A percentile compares a stretch with the other conserved stretches of the same genome.
These are phyloP conservation scores for Adoxophyes honmai DNA, from an alignment of 1,140 invertebrate species.

Conservation along the genomic window DNA sequence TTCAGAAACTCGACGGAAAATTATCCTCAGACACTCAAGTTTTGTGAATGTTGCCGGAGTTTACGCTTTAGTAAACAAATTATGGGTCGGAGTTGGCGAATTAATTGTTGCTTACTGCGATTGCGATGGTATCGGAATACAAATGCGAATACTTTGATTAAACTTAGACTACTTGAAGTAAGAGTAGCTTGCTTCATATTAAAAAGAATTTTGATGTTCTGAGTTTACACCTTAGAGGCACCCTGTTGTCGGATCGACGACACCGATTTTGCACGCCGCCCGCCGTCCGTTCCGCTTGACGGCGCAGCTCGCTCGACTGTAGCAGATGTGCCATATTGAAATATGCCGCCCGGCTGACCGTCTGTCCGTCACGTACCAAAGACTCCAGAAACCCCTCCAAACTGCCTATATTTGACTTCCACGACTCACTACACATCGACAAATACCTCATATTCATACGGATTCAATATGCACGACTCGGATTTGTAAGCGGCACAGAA, in stretches of 20 bases:
- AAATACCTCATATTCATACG: constrained; percentile 51
- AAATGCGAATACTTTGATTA: no score
- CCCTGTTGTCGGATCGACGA: constrained; percentile 29
- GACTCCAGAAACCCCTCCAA: constrained; percentile 52
- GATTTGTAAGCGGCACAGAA: constrained; percentile 13
- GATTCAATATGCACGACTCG: constrained; percentile 34
- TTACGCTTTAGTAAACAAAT: constrained; percentile 30
- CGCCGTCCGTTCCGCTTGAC: constrained; percentile 39
- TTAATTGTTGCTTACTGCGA: constrained; percentile 2
- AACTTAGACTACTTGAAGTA: no score
- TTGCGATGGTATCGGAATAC: no score
- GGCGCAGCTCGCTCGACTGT: constrained; percentile 39
- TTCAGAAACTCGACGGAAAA: constrained; percentile 61
- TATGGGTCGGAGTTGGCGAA: constrained; percentile 19
- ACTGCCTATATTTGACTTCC: constrained; percentile 60
- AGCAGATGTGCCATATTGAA: constrained; percentile 63
- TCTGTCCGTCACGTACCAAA: constrained; percentile 44
- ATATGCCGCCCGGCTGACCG: constrained; percentile 55
- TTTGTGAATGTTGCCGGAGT: constrained; percentile 31
- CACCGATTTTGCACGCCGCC: constrained; percentile 47
- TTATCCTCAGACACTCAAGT: constrained; percentile 52
- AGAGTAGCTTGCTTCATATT: no score
- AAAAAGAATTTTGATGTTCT: no score
- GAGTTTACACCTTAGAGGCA: no score
- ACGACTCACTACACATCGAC: constrained; percentile 45